These are phyloP conservation scores for Zonitis immaculata DNA, from an alignment of 2,888 invertebrate genomes.

Conservation along the genomic window DNA sequence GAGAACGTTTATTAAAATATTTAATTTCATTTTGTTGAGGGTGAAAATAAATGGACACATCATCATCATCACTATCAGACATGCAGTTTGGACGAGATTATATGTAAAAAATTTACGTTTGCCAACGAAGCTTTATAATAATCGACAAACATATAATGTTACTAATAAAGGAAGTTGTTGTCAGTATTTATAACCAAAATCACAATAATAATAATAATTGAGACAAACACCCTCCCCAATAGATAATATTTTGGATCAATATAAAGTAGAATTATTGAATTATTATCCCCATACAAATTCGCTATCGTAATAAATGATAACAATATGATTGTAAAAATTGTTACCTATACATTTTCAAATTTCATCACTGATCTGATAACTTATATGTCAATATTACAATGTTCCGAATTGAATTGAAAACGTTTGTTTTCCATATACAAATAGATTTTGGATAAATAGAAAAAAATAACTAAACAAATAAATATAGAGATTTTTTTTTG, in stretches of 20 bases:
- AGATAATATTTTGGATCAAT: too few relatives aligned
- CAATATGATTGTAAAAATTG: too few relatives aligned
- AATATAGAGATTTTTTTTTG: constrained; percentile 10
- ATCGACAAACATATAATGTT: background rate
- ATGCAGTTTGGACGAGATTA: constrained; percentile 25
- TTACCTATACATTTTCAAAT: too few relatives aligned
- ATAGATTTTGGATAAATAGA: too few relatives aligned
- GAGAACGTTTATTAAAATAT: constrained; percentile 42
- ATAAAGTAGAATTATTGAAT: too few relatives aligned
- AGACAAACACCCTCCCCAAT: too few relatives aligned
- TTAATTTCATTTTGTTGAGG: constrained; percentile 33
- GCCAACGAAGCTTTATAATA: background rate
- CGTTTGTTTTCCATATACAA: background rate
- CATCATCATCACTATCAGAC: constrained; percentile 29
- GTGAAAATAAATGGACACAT: constrained; percentile 36
- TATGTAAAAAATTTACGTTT: constrained; percentile 16
- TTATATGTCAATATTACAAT: too few relatives aligned
- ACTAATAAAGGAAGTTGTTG: background rate
- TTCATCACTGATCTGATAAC: too few relatives aligned
- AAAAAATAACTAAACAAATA: too few relatives aligned
- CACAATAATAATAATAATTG: constrained; percentile 8
- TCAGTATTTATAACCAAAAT: background rate
- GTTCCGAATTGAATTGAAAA: too few relatives aligned
- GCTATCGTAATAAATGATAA: too few relatives aligned
- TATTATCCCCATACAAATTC: too few relatives aligned